Conservation (phyloP, 1,140 invertebrate genomes). For the Drosophila elegans region DNA sequence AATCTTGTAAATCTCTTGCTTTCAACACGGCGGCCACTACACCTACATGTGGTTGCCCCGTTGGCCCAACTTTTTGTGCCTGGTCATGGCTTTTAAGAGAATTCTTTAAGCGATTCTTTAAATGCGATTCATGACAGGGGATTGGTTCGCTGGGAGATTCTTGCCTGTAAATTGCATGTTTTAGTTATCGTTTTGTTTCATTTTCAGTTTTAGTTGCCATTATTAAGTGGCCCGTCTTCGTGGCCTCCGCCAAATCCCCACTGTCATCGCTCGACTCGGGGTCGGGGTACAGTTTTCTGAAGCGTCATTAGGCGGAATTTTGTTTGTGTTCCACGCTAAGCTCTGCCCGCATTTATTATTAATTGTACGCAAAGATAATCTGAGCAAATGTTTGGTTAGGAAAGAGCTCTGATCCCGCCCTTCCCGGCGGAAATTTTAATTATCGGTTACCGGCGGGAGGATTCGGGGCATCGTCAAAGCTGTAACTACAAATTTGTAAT, state of each 20-base stretch:
- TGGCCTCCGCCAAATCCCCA: background rate
- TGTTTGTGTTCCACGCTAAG: slow-evolving; percentile 45
- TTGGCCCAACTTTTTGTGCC: slow-evolving; percentile 35
- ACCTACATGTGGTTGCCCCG: slow-evolving; percentile 33
- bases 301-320: slow-evolving; percentile 57
- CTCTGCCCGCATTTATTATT: slow-evolving; percentile 45
- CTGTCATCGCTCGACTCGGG: slow-evolving; percentile 19
- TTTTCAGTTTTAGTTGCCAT: slow-evolving; percentile 45
- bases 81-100: slow-evolving; percentile 75
- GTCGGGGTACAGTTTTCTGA: slow-evolving; percentile 25
- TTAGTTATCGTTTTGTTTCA: slow-evolving; percentile 45
- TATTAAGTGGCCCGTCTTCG: slow-evolving; percentile 65
- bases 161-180: slow-evolving; percentile 69
- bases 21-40: slow-evolving; percentile 54
- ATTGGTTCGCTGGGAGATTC: slow-evolving; percentile 28
- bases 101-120: slow-evolving; percentile 71
- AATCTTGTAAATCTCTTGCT: slow-evolving; percentile 80
- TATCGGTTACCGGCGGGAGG: slow-evolving; percentile 9
- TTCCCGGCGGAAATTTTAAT: slow-evolving; percentile 43
- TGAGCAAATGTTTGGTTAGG: slow-evolving; percentile 23
- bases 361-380: slow-evolving; percentile 49
- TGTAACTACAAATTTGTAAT: slow-evolving; percentile 21
- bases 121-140: slow-evolving; percentile 68
- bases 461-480: slow-evolving; percentile 15
- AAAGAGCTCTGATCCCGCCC: background rate